Conservation (phyloP, 2,888 invertebrate species). For the Perithous albicinctus region DNA sequence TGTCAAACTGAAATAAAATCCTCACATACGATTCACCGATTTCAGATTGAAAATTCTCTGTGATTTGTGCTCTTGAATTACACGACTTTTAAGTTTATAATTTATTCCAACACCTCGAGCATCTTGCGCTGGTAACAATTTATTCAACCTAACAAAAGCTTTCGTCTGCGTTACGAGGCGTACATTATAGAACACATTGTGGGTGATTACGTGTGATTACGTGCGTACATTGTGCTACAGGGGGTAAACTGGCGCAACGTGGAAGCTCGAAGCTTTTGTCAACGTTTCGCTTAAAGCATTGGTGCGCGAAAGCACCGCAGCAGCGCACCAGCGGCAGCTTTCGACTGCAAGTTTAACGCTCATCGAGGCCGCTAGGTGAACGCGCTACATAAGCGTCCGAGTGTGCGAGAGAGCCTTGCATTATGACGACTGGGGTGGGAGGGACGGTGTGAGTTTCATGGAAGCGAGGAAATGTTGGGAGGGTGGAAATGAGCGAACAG, state of each 20-base stretch:
- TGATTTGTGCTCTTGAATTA: not conserved
- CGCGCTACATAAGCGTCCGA: constrained; percentile 9
- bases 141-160: constrained; percentile 2
- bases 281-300: constrained; percentile 10
- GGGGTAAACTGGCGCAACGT: constrained; percentile 9
- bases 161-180: not conserved
- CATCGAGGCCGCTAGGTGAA: not conserved
- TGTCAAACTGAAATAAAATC: too few relatives aligned
- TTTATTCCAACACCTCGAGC: not conserved
- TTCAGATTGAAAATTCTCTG: not conserved
- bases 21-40: not conserved
- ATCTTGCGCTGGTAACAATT: not conserved
- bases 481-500: constrained; percentile 56
- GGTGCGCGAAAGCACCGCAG: constrained; percentile 1
- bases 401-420: constrained; percentile 12
- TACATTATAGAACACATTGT: constrained; percentile 23
- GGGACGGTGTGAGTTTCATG: constrained; percentile 23
- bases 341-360: constrained; percentile 20
- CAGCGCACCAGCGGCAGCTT: constrained; percentile 15
- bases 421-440: constrained; percentile 17
- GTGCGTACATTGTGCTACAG: constrained; percentile 25
- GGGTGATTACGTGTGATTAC: constrained; percentile 29
- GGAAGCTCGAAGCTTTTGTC: constrained; percentile 4
- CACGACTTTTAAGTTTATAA: not conserved
- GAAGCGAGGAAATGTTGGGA: constrained; percentile 12